Base-by-base conservation (phyloP, 2,113 vertebrate genomes). In the Psilopsiagon aurifrons region DNA sequence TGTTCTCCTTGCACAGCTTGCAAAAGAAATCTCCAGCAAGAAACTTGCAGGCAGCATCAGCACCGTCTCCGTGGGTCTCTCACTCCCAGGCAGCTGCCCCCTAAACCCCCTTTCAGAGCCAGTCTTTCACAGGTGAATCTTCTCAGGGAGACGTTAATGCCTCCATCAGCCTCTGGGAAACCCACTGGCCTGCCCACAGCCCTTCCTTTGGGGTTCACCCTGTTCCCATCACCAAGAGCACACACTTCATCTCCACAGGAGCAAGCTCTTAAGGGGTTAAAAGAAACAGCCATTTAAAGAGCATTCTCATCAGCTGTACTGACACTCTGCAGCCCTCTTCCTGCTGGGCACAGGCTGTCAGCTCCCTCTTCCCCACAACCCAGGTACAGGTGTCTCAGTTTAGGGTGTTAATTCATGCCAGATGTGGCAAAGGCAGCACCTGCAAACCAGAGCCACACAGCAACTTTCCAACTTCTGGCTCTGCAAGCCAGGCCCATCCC, bases 1-100 rank as follows among this genome's bases (percentile, higher is more conserved):
- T 51, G 33, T 75, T 75, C 46, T 86, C 83, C 79, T 81, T 57
- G 71, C 82, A 33, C 75, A 77, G 77, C 79, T 91, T 83, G 87
- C 92, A 90, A 55, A 93, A 74, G 92, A 94, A 92, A 92, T 13
- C 93, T 93, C 92, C 93, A 96, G 94, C 92, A 94, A 62, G 67
- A 83, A 67, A 90, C 90, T 78, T 15, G 57, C 46, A 77, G 84
- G 41, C 63, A 4, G 75, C 55, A 71, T 43, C 27, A 39, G 63
- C 76, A 11, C 31, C 15, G 10, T 10, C 47, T 23, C 37, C 10
- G 13, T 44, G 67, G 59, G 64, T 55, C 43, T 18, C 35, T 23
- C 49, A 60, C 27, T 86, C 43, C 47, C 59, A 55, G 59, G n/a
- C 63, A 63, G 28, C 24, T 49, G 43, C 87, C 67, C 87, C 67